Percentiles rank a stretch among this genome's conserved stretches.
These are phyloP conservation scores for Tenodera sinensis DNA, from an alignment of 2,888 invertebrate species.

Conservation along the genomic window DNA sequence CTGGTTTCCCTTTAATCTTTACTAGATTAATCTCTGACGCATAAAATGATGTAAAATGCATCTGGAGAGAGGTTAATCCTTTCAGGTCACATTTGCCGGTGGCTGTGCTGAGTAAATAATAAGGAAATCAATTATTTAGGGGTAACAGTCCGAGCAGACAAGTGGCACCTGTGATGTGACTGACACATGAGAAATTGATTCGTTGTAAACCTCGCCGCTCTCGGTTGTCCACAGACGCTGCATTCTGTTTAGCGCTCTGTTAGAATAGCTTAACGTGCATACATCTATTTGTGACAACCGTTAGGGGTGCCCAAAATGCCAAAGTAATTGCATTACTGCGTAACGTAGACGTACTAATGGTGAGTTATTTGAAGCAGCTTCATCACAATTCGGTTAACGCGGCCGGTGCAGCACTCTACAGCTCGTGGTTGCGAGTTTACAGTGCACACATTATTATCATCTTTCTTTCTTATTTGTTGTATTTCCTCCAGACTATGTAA, in stretches of 20 bases:
- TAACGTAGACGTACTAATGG: too few relatives aligned
- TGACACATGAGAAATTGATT: background rate
- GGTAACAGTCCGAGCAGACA: background rate
- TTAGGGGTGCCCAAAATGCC: too few relatives aligned
- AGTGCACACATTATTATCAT: too few relatives aligned
- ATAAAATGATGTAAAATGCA: background rate
- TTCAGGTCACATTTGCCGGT: background rate
- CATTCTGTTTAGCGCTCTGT: background rate
- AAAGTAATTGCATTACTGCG: too few relatives aligned
- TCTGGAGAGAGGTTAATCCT: background rate
- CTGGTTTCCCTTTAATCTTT: background rate
- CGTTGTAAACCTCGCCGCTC: background rate
- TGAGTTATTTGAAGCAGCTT: too few relatives aligned
- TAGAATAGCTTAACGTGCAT: too few relatives aligned
- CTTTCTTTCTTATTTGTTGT: too few relatives aligned
- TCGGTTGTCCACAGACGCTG: background rate
- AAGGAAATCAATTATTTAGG: background rate
- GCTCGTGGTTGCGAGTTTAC: too few relatives aligned
- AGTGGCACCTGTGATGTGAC: background rate
- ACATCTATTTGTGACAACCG: too few relatives aligned
- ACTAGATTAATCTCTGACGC: background rate
- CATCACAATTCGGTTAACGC: too few relatives aligned
- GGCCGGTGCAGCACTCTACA: too few relatives aligned
- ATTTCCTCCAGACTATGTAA: too few relatives aligned
- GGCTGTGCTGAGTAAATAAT: background rate